phyloP scores from a whole-genome alignment of 1,140 invertebrate species.

The Lysiphlebus fabarum region DNA sequence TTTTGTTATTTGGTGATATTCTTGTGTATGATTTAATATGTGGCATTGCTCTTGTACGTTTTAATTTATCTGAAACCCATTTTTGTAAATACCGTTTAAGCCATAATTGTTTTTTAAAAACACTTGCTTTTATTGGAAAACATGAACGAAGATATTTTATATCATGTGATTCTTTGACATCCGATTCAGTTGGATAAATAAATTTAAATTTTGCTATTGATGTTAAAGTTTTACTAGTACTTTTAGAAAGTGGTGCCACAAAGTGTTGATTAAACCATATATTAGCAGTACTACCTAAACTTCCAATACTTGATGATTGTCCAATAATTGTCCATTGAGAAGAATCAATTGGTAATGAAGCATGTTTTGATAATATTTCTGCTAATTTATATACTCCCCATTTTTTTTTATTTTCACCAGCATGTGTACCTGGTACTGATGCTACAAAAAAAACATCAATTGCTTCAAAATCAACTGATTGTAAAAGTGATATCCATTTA shows the following conservation, averaged over 20 bases:
- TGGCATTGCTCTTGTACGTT: slow-evolving; percentile 78
- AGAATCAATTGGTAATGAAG: slow-evolving; percentile 55
- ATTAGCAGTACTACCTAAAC: slow-evolving; percentile 68
- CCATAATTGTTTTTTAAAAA: slow-evolving; percentile 84
- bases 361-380: slow-evolving; percentile 64
- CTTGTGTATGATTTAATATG: slow-evolving; percentile 91
- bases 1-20: slow-evolving; percentile 63
- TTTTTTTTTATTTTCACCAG: slow-evolving; percentile 51
- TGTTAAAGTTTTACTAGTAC: slow-evolving; percentile 43
- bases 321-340: slow-evolving; percentile 68
- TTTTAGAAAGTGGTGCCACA: slow-evolving; percentile 60
- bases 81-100: slow-evolving; percentile 57
- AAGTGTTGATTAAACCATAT: slow-evolving; percentile 70
- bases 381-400: slow-evolving; percentile 75
- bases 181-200: slow-evolving; percentile 72
- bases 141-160: slow-evolving; percentile 80
- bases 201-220: slow-evolving; percentile 54
- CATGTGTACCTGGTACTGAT: slow-evolving; percentile 79
- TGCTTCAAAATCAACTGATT: slow-evolving; percentile 72
- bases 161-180: slow-evolving; percentile 82
- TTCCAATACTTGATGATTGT: slow-evolving; percentile 90
- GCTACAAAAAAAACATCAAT: slow-evolving; percentile 83
- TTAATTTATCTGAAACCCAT: slow-evolving; percentile 72
- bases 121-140: slow-evolving; percentile 79
- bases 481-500: slow-evolving; percentile 73